These are phyloP conservation scores for Gibbula magus DNA, from an alignment of 2,888 invertebrate genomes.

Conservation along the genomic window DNA sequence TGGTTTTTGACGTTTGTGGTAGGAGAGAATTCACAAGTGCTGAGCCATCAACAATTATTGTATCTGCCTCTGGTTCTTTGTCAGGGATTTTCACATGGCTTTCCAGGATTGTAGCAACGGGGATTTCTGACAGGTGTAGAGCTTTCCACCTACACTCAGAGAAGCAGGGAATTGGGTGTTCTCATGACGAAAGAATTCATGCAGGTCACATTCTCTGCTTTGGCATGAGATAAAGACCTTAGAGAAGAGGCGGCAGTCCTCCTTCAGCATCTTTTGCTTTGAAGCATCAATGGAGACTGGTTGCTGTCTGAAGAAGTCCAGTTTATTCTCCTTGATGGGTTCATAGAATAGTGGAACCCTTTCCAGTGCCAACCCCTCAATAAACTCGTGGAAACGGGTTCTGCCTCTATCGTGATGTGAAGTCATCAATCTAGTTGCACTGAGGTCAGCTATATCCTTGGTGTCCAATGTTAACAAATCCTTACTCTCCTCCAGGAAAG, in stretches of 20 bases:
- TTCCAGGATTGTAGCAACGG: neutral
- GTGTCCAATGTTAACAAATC: conserved; percentile 43
- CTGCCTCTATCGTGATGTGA: conserved; percentile 37
- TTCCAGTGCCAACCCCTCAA: conserved; percentile 25
- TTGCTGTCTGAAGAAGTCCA: conserved; percentile 36
- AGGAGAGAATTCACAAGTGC: too few species aligned
- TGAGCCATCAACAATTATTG: neutral
- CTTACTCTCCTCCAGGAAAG: conserved; percentile 34
- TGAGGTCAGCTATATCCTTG: conserved; percentile 37
- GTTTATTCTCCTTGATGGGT: conserved; percentile 40
- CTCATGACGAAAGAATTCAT: neutral
- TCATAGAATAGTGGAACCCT: conserved; percentile 33
- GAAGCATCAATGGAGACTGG: conserved; percentile 18
- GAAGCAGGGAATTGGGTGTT: neutral
- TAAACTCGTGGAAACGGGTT: too few species aligned
- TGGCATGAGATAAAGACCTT: conserved; percentile 43
- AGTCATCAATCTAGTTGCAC: conserved; percentile 33
- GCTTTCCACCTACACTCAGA: neutral
- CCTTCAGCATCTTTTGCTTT: conserved; percentile 30
- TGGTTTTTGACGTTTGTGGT: conserved; percentile 32
- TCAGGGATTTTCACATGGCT: neutral
- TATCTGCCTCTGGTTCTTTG: neutral
- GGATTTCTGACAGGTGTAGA: neutral
- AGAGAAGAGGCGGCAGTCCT: conserved; percentile 37
- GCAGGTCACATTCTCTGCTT: conserved; percentile 30